Conservation (phyloP, 1,140 invertebrate genomes). For the Papilio machaon region DNA sequence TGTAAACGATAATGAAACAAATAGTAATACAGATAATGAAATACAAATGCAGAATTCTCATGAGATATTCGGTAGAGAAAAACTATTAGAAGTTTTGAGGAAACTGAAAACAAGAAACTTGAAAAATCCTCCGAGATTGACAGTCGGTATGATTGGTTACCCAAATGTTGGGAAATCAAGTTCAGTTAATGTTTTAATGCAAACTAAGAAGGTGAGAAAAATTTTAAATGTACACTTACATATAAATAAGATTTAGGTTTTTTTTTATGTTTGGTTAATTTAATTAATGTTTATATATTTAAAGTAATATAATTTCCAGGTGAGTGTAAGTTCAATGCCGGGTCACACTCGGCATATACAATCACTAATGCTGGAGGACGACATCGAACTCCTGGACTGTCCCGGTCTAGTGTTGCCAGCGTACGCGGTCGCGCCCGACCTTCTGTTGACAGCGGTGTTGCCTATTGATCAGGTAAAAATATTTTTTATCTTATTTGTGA, state of each 20-base stretch:
- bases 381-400: slow-evolving; percentile 97
- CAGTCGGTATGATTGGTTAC: slow-evolving; percentile 97
- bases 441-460: slow-evolving; percentile 97
- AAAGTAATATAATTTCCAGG: slow-evolving; percentile 52
- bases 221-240: background rate
- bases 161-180: slow-evolving; percentile 99
- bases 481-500: slow-evolving; percentile 24
- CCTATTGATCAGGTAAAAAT: slow-evolving; percentile 93
- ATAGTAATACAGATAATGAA: slow-evolving; percentile 37
- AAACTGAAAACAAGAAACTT: slow-evolving; percentile 84
- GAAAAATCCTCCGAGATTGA: slow-evolving; percentile 85
- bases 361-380: slow-evolving; percentile 91
- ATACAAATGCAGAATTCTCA: slow-evolving; percentile 61
- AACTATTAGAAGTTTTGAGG: slow-evolving; percentile 87
- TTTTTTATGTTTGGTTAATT: background rate
- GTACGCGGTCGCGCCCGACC: slow-evolving; percentile 94
- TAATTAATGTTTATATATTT: slow-evolving; percentile 44
- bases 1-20: slow-evolving; percentile 33
- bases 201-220: slow-evolving; percentile 89
- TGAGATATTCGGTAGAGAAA: slow-evolving; percentile 83
- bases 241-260: too few species aligned
- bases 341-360: slow-evolving; percentile 98
- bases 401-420: slow-evolving; percentile 99
- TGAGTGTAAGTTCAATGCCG: slow-evolving; percentile 97
- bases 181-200: slow-evolving; percentile 96